Evolutionary conservation across 2,888 invertebrate species (phyloP), one percentile per base, ranked within the genome.

Genomic region (Hemithea aestivaria): DNA sequence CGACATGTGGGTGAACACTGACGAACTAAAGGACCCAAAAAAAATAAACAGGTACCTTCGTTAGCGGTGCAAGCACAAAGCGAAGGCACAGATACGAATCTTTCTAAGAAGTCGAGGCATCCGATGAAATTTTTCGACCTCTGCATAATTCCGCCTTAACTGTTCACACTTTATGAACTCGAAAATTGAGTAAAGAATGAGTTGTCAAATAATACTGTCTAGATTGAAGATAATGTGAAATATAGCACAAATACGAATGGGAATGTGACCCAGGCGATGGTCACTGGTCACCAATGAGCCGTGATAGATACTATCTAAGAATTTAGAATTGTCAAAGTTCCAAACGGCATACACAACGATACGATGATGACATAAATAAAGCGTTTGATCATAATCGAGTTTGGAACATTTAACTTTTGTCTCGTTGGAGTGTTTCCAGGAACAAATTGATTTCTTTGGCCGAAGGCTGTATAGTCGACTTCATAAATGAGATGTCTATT

Each of bases 401-500:
- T 59, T 34, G 43, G 47, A 62, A 60, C 56, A 64, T 62, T 65
- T 65, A 62, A 64, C 67, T 56, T 56, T 44, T 54, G 48, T 51
- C 53, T 46, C 52, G n/a, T 16, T 54, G 36, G 40, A 48, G 44
- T 35, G 35, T 45, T 55, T 53, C 53, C 43, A 43, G 41, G 55
- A 53, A 53, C 53, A 51, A 55, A 53, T 53, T 53, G 51, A 48
- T 51, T 53, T 41, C 40, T 45, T 46, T 32, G 45, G 34, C 35
- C 16, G 27, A 20, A 33, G 45, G 41, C 25, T 42, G 44, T 44
- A 45, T 47, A 51, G 47, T 42, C 44, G 40, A 71, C 62, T 68
- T 64, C 70, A 76, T 81, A 83, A 81, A 85, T 80, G 79, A 87
- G 82, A 81, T 68, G 72, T 85, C 75, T 66, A 75, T 66, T 74